Evolutionary conservation across 2,888 invertebrate species (phyloP).

Genomic region (Acronicta aceris): DNA sequence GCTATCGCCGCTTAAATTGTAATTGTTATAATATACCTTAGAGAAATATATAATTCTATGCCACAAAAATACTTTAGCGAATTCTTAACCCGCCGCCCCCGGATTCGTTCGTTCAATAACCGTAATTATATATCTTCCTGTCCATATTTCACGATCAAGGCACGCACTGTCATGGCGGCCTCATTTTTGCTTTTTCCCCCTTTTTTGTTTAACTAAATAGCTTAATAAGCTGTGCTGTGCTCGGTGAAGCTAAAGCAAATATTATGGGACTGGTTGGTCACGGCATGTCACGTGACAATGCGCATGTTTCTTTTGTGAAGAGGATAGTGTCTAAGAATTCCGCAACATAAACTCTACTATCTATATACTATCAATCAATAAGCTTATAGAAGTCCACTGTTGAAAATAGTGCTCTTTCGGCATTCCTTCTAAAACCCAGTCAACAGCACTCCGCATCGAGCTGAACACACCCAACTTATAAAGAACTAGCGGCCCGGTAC

Average conservation of each 20-base stretch:
- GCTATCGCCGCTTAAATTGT: too few relatives aligned
- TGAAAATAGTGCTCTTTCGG: too few relatives aligned
- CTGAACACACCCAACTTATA: too few relatives aligned
- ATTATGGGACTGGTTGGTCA: constrained; percentile 38
- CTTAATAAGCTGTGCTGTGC: constrained; percentile 52
- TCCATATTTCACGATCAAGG: constrained; percentile 44
- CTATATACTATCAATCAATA: too few relatives aligned
- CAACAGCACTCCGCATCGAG: too few relatives aligned
- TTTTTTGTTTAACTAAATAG: constrained; percentile 54
- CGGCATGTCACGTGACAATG: constrained; percentile 51
- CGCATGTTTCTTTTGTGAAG: constrained; percentile 14
- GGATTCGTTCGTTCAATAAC: constrained; percentile 36
- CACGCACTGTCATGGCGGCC: constrained; percentile 50
- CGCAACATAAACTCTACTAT: neutral
- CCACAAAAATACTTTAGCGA: constrained; percentile 5
- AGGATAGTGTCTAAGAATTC: neutral
- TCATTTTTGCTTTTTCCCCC: constrained; percentile 44
- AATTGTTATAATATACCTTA: too few relatives aligned
- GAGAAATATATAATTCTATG: too few relatives aligned
- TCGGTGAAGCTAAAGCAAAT: constrained; percentile 32
- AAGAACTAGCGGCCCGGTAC: too few relatives aligned
- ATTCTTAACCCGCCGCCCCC: constrained; percentile 12
- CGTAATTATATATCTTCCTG: constrained; percentile 30
- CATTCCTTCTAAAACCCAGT: too few relatives aligned
- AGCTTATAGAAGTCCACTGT: too few relatives aligned